Evolutionary conservation across 2,888 invertebrate species (phyloP).

Genomic region (Drosophila siamana): DNA sequence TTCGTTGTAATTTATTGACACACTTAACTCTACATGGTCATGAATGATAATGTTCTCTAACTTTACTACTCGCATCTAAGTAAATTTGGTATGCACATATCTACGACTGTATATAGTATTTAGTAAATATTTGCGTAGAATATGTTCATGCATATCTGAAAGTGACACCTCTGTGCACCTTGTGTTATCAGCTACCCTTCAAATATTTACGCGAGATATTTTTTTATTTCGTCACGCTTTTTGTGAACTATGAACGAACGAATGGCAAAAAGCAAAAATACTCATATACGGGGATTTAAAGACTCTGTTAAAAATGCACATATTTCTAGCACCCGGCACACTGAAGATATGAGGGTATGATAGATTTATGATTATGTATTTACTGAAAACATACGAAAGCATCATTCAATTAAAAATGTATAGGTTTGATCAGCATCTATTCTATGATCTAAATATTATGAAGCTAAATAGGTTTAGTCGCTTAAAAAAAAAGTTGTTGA

Average conservation of each 20-base stretch:
- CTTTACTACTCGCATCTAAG: neutral
- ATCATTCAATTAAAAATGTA: neutral
- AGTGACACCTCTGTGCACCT: neutral
- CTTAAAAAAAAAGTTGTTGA: too few relatives aligned
- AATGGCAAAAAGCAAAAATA: neutral
- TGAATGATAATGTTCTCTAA: neutral
- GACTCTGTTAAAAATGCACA: too few relatives aligned
- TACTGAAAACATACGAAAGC: neutral
- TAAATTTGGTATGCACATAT: neutral
- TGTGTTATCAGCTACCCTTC: constrained; percentile 5
- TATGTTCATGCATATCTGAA: constrained; percentile 1
- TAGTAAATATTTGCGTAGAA: constrained; percentile 10
- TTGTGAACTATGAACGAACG: neutral
- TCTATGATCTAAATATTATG: too few relatives aligned
- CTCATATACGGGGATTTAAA: neutral
- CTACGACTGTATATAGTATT: neutral
- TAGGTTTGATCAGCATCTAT: neutral
- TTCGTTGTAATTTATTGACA: neutral
- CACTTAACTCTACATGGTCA: neutral
- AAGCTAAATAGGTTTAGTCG: neutral
- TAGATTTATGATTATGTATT: neutral
- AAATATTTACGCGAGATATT: constrained; percentile 11
- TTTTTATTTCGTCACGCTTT: constrained; percentile 3
- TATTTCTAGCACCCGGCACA: neutral
- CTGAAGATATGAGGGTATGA: neutral